A percentile compares a stretch with the other conserved stretches of the same genome.
Evolutionary conservation across 2,113 vertebrate genomes (phyloP).

Genomic region (Neolamprologus variostigma): DNA sequence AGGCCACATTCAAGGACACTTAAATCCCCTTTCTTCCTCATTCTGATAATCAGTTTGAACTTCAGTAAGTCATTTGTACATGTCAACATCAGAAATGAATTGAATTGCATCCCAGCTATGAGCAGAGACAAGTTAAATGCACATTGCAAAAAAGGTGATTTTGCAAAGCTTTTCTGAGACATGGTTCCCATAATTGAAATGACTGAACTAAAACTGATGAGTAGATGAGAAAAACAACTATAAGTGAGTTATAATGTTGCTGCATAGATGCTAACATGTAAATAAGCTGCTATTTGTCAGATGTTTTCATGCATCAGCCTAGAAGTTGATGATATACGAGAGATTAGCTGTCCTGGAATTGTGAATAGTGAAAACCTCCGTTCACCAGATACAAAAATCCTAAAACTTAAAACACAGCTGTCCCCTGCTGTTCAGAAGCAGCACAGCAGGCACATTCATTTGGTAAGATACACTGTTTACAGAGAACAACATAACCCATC

Average conservation of each 20-base stretch:
- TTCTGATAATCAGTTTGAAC: neutral
- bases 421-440: neutral
- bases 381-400: neutral
- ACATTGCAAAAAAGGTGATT: neutral
- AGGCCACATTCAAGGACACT: rapidly evolving
- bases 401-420: neutral
- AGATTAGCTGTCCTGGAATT: neutral
- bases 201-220: neutral
- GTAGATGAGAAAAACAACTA: neutral
- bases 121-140: neutral
- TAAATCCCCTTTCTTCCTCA: neutral
- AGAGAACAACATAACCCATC: neutral
- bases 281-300: neutral
- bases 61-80: neutral
- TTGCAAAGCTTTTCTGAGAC: neutral
- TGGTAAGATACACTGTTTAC: neutral
- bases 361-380: neutral
- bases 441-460: neutral
- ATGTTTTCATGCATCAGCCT: neutral
- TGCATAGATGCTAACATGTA: rapidly evolving
- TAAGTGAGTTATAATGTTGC: neutral
- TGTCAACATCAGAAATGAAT: neutral
- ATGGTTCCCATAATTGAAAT: neutral
- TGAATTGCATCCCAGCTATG: neutral
- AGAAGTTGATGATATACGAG: neutral